Evolutionary conservation across 1,140 invertebrate species (phyloP).

Genomic region (Drosophila ercepeae): DNA sequence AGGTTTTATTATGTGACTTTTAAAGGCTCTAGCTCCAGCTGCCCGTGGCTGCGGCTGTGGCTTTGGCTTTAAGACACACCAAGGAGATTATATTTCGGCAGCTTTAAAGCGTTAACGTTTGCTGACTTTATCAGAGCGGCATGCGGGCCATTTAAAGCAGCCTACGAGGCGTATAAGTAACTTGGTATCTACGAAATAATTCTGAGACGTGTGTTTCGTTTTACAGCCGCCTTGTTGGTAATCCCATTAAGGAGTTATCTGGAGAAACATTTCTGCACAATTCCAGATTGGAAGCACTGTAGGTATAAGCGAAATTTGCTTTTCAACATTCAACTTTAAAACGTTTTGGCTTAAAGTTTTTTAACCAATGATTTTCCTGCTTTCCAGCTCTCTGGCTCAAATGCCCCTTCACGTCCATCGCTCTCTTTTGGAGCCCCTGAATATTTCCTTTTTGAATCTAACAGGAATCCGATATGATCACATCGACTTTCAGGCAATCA

Average conservation of each 20-base stretch:
- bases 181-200: slow-evolving; percentile 36
- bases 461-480: slow-evolving; percentile 86
- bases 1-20: slow-evolving; percentile 67
- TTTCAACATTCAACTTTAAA: not conserved
- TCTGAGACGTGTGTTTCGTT: slow-evolving; percentile 49
- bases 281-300: slow-evolving; percentile 85
- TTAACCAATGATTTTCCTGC: not conserved
- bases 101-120: slow-evolving; percentile 45
- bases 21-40: slow-evolving; percentile 28
- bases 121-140: slow-evolving; percentile 45
- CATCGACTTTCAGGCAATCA: slow-evolving; percentile 85
- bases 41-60: too few relatives aligned
- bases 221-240: slow-evolving; percentile 84
- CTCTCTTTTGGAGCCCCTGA: slow-evolving; percentile 55
- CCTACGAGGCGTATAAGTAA: slow-evolving; percentile 62
- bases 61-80: slow-evolving; percentile 22
- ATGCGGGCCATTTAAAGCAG: slow-evolving; percentile 56
- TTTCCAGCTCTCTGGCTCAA: slow-evolving; percentile 60
- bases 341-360: too few relatives aligned
- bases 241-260: slow-evolving; percentile 84
- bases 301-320: slow-evolving; percentile 69
- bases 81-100: slow-evolving; percentile 12
- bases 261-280: slow-evolving; percentile 84
- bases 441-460: slow-evolving; percentile 83
- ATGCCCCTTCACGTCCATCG: slow-evolving; percentile 62